Evolutionary conservation across 1,140 invertebrate genomes (phyloP).

Genomic region (Leptopilina clavipes): DNA sequence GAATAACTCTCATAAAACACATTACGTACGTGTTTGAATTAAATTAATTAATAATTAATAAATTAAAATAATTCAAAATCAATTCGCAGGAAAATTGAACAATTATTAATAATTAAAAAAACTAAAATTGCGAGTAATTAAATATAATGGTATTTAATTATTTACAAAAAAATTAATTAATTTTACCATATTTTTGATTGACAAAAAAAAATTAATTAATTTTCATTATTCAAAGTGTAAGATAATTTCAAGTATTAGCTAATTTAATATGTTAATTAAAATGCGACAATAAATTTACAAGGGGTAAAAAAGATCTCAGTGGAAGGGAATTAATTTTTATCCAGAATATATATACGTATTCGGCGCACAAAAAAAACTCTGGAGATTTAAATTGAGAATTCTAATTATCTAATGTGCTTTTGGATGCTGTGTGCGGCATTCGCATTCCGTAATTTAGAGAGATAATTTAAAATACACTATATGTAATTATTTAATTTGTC

Average conservation of each 20-base stretch:
- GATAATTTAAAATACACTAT: not conserved
- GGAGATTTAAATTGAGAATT: slow-evolving; percentile 7
- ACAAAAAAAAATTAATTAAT: too few species aligned
- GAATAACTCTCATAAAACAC: not conserved
- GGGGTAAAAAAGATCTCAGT: not conserved
- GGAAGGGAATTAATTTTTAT: not conserved
- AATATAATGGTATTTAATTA: too few species aligned
- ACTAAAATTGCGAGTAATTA: too few species aligned
- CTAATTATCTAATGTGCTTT: slow-evolving; percentile 6
- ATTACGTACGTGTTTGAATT: not conserved
- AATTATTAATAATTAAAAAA: too few species aligned
- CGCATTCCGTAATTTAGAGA: not conserved
- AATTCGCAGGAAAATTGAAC: too few species aligned
- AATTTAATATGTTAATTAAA: not conserved
- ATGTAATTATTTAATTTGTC: not conserved
- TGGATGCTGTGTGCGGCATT: not conserved
- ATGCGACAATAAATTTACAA: not conserved
- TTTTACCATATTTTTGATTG: too few species aligned
- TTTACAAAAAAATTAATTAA: too few species aligned
- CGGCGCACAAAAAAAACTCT: not conserved
- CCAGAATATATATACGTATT: not conserved
- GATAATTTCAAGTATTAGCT: too few species aligned
- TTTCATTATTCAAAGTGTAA: too few species aligned
- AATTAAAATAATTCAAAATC: too few species aligned
- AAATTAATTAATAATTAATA: not conserved